phyloP scores from a whole-genome alignment of 2,888 invertebrate genomes.

The Seira sanloemensis region DNA sequence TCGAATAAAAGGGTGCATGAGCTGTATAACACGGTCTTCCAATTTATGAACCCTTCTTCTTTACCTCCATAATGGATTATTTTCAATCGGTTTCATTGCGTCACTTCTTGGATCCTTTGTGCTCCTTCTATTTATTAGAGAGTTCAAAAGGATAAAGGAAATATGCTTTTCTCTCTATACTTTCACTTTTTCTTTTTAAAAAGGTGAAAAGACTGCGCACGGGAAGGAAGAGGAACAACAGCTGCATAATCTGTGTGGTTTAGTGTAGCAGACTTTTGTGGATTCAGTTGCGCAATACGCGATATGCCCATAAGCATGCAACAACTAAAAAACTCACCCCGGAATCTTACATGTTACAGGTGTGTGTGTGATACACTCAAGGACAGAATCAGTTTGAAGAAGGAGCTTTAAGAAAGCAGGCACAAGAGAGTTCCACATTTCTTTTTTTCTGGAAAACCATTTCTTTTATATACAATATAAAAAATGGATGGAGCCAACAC shows the following conservation, averaged over 20 bases:
- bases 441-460: too few relatives aligned
- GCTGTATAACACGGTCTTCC: neutral
- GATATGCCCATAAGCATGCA: slow-evolving; percentile 22
- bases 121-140: neutral
- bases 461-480: too few relatives aligned
- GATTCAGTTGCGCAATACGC: slow-evolving; percentile 23
- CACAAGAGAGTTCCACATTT: too few relatives aligned
- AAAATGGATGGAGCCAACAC: too few relatives aligned
- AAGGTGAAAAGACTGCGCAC: neutral
- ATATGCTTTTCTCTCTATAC: slow-evolving; percentile 8
- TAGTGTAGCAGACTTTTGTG: neutral
- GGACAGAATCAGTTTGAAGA: too few relatives aligned
- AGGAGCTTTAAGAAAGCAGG: too few relatives aligned
- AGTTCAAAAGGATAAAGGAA: neutral
- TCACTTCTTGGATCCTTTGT: neutral
- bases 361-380: too few relatives aligned
- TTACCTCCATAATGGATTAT: neutral
- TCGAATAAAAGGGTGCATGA: neutral
- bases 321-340: slow-evolving; percentile 29
- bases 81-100: neutral
- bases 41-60: neutral
- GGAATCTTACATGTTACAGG: slow-evolving; percentile 39
- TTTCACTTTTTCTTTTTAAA: slow-evolving; percentile 22
- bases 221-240: neutral
- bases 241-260: neutral